Evolutionary conservation across 2,888 invertebrate genomes (phyloP), one percentile per base, ranked within the genome.

Genomic region (Leptogaster cylindrica): DNA sequence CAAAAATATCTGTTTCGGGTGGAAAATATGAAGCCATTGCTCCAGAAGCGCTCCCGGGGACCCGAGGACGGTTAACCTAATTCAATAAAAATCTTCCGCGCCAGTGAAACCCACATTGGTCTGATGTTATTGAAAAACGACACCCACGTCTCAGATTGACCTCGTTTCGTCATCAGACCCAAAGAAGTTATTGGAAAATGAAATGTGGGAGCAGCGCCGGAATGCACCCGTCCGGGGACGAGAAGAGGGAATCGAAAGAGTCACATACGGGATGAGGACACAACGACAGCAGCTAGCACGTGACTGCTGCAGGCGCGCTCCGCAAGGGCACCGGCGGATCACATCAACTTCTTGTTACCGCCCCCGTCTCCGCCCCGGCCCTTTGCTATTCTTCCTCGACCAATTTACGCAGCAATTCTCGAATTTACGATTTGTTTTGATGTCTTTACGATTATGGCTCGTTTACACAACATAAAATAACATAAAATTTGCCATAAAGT

Each of bases 371-470:
- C 46, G 46, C 2, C 46, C 46, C 46, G 55, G n/a, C 16, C 52
- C 68, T n/a, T n/a, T n/a, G n/a, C n/a, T n/a, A n/a, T n/a, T n/a
- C n/a, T n/a, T n/a, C 18, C 65, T 63, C 44, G 36, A 66, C 67
- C 65, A 72, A 71, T 70, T 70, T 68, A 70, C 70, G 70, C 72
- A 71, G 74, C 72, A 75, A 76, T 76, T 78, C 77, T 79, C 77
- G 76, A 80, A 78, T 80, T 80, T 79, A 80, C 80, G 80, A 80
- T 80, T 80, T 80, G 80, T 80, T 80, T 77, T 81, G 81, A 80
- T 80, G 78, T 78, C 78, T 80, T 80, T 81, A 80, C 77, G 81
- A 79, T 80, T 80, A 80, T 79, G 77, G 78, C 76, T 78, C 79
- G 78, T 80, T 81, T 79, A 77, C 80, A 81, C 79, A 76, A 79